These are phyloP conservation scores for Hormaphis cornu DNA, from an alignment of 1,140 invertebrate genomes.

Conservation along the genomic window DNA sequence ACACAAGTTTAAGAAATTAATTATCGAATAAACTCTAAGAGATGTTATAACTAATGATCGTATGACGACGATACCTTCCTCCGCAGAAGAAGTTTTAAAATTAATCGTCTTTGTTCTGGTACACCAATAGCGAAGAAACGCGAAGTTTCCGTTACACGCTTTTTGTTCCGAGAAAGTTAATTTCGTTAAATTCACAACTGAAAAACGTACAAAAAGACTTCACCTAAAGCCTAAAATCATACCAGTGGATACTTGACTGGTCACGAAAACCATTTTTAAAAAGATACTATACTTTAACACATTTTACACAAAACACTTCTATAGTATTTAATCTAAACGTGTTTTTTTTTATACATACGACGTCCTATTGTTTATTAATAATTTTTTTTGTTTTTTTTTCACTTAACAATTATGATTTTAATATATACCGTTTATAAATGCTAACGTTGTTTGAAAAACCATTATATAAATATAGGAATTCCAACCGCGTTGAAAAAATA, in stretches of 20 bases:
- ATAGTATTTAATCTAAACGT: no score
- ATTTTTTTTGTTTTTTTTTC: no score
- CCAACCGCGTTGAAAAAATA: no score
- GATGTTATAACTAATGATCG: conserved; percentile 20
- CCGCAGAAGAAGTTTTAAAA: neutral
- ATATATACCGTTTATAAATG: no score
- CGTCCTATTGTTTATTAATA: no score
- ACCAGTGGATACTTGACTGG: neutral
- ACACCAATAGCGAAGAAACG: neutral
- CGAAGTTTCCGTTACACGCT: neutral
- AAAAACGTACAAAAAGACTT: neutral
- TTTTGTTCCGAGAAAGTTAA: conserved; percentile 4
- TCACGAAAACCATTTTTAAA: neutral
- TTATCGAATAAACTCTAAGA: neutral
- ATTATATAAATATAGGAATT: no score
- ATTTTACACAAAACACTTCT: no score
- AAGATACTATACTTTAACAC: no score
- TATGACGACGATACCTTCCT: neutral
- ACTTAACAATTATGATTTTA: no score
- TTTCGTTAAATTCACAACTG: neutral
- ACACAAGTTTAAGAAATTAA: conserved; percentile 2
- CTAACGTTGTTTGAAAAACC: no score
- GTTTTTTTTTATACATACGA: no score
- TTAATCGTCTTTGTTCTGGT: conserved; percentile 19
- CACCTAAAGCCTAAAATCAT: neutral